Percentiles rank a stretch among this genome's conserved stretches.
These are phyloP conservation scores for Propithecus perrieri DNA, from an alignment of 2,797 vertebrate species.

Conservation along the genomic window DNA sequence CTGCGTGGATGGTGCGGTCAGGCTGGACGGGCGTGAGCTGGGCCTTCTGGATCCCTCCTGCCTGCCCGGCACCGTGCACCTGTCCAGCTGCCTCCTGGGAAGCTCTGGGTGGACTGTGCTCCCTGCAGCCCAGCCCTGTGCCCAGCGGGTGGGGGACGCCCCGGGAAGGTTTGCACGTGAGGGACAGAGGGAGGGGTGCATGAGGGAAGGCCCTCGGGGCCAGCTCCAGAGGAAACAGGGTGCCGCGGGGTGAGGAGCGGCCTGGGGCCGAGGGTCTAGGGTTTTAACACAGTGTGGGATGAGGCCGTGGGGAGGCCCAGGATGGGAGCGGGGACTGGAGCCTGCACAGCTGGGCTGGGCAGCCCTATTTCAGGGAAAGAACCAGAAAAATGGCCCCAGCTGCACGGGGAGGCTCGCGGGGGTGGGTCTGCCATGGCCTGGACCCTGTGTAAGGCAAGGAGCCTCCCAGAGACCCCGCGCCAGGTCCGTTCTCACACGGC, in stretches of 20 bases:
- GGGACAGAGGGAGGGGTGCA: background rate
- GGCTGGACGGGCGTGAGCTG: background rate
- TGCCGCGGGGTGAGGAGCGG: rapidly evolving
- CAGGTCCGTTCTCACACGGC: background rate
- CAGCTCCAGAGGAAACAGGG: too few relatives aligned
- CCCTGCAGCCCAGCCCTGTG: too few relatives aligned
- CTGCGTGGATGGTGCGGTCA: rapidly evolving
- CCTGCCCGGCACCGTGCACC: rapidly evolving
- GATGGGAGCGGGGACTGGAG: too few relatives aligned
- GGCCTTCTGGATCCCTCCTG: rapidly evolving
- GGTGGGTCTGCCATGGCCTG: rapidly evolving
- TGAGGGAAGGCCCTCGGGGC: background rate
- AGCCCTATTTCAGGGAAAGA: background rate
- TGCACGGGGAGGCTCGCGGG: background rate
- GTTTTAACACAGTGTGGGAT: background rate
- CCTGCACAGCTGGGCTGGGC: background rate
- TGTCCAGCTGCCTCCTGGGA: background rate
- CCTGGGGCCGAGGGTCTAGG: background rate
- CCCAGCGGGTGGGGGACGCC: background rate
- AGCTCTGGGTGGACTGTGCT: background rate
- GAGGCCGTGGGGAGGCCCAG: background rate
- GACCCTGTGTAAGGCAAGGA: too few relatives aligned
- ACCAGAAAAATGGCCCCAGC: background rate
- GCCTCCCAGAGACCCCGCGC: background rate
- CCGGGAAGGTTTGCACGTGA: rapidly evolving